Percentiles rank a stretch among this genome's conserved stretches.
These are phyloP conservation scores for Trichopria drosophilae DNA, from an alignment of 2,888 invertebrate species.

Conservation along the genomic window DNA sequence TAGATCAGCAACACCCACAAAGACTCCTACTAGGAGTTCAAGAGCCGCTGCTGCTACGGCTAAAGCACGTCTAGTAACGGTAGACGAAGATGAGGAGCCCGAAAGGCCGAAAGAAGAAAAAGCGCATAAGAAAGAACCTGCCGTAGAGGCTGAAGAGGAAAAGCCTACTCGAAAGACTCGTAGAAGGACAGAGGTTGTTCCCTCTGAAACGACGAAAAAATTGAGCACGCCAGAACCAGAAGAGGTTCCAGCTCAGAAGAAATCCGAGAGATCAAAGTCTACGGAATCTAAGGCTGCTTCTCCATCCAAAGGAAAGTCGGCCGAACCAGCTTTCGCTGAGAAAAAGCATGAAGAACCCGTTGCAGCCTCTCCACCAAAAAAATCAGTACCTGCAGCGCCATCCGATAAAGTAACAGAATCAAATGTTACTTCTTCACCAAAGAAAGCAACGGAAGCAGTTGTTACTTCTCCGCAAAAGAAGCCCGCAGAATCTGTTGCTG, in stretches of 20 bases:
- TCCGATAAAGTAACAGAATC: background rate
- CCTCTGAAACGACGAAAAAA: too few relatives aligned
- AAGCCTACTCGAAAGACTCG: too few relatives aligned
- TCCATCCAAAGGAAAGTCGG: slow-evolving; percentile 31
- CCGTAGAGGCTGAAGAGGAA: slow-evolving; percentile 31
- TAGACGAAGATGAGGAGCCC: slow-evolving; percentile 11
- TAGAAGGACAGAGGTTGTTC: too few relatives aligned
- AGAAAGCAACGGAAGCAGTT: background rate
- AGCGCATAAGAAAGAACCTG: slow-evolving; percentile 15
- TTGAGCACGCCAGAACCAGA: too few relatives aligned
- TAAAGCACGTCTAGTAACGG: slow-evolving; percentile 30
- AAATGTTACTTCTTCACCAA: background rate
- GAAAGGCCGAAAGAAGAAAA: too few relatives aligned
- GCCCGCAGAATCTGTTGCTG: background rate
- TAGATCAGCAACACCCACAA: slow-evolving; percentile 35
- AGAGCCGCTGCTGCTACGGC: slow-evolving; percentile 13
- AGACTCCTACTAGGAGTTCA: slow-evolving; percentile 36
- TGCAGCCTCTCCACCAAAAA: slow-evolving; percentile 14
- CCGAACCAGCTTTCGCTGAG: slow-evolving; percentile 33
- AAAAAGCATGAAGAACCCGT: slow-evolving; percentile 19
- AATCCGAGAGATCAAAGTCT: too few relatives aligned
- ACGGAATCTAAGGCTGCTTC: too few relatives aligned
- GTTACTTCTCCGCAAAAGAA: background rate
- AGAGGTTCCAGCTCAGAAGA: too few relatives aligned
- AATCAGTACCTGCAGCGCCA: background rate